phyloP scores from a whole-genome alignment of 2,113 vertebrate genomes.

The Phylloscopus trochilus region DNA sequence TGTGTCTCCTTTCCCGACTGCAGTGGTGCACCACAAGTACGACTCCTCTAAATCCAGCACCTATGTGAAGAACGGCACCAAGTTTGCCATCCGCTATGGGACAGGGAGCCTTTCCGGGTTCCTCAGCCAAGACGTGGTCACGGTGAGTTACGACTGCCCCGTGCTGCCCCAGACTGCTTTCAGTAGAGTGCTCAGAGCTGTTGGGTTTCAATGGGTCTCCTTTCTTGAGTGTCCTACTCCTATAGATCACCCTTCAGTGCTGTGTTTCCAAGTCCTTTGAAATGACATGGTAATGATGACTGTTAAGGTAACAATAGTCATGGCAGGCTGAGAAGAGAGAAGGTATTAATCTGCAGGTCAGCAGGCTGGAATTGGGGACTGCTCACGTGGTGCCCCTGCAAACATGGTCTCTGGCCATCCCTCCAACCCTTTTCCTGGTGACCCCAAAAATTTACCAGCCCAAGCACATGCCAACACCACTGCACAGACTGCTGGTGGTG shows the following conservation, averaged over 20 bases:
- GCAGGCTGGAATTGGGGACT: neutral
- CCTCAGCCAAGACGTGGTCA: conserved; percentile 85
- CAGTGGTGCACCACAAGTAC: conserved; percentile 92
- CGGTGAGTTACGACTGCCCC: conserved; percentile 43
- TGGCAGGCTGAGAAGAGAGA: neutral
- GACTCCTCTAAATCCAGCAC: conserved; percentile 85
- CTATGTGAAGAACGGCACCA: conserved; percentile 86
- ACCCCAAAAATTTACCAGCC: neutral
- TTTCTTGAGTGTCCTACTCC: neutral
- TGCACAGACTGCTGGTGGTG: neutral
- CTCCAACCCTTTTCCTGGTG: neutral
- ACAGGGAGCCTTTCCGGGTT: conserved; percentile 90
- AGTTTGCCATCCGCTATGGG: conserved; percentile 91
- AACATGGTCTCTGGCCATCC: neutral
- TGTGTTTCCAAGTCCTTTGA: neutral
- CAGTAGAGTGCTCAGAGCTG: fast-evolving
- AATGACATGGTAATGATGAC: neutral
- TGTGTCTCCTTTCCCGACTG: neutral
- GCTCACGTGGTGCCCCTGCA: fast-evolving
- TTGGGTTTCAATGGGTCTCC: neutral
- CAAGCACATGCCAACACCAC: neutral
- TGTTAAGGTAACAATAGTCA: neutral
- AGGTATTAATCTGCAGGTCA: neutral
- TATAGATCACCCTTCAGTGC: neutral
- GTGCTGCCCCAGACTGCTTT: neutral